phyloP scores from a whole-genome alignment of 1,140 invertebrate genomes.

The Sipha flava region DNA sequence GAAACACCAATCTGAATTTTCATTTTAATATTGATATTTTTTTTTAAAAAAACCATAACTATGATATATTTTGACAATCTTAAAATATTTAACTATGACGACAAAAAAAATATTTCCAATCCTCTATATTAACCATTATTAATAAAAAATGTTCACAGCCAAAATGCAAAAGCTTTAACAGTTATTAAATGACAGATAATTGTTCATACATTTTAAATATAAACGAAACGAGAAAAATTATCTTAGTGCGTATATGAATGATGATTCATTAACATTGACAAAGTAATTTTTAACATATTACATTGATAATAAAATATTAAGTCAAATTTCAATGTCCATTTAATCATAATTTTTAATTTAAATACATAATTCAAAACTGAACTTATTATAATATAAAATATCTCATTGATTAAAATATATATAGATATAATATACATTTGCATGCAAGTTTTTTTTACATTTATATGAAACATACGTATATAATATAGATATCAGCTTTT shows the following conservation, averaged over 20 bases:
- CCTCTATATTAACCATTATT: background rate
- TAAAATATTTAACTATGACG: background rate
- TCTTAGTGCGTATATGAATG: constrained; percentile 17
- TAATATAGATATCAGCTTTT: too few relatives aligned
- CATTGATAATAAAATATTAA: background rate
- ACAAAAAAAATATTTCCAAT: background rate
- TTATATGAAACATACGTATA: too few relatives aligned
- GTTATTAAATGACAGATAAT: too few relatives aligned
- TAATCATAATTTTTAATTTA: constrained; percentile 9
- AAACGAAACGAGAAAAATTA: background rate
- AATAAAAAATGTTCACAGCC: background rate
- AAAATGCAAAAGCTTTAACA: background rate
- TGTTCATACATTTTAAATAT: too few relatives aligned
- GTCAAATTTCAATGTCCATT: constrained; percentile 12
- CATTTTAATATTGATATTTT: too few relatives aligned
- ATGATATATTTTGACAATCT: background rate
- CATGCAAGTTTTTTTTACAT: too few relatives aligned
- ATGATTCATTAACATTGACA: background rate
- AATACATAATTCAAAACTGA: background rate
- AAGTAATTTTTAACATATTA: background rate
- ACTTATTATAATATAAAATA: background rate
- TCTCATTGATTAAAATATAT: background rate
- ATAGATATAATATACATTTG: too few relatives aligned
- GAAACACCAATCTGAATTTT: too few relatives aligned
- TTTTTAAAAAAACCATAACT: background rate